phyloP scores from a whole-genome alignment of 2,797 vertebrate species.

The Eleutherodactylus coqui region DNA sequence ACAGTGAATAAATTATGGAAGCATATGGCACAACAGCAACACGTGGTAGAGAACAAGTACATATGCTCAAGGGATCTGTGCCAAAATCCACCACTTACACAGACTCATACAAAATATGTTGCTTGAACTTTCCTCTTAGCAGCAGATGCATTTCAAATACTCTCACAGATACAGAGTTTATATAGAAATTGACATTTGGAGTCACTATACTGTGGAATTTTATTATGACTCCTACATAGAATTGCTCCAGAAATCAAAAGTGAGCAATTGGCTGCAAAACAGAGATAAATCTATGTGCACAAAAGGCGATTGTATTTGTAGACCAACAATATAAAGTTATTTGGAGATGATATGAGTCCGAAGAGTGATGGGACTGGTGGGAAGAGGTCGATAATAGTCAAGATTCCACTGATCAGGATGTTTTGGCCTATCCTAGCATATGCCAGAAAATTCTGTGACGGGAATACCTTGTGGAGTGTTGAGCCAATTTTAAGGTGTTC shows the following conservation, averaged over 20 bases:
- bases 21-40: conserved; percentile 49
- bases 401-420: neutral
- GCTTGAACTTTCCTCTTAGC: conserved; percentile 5
- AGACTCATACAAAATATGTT: conserved; percentile 48
- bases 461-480: too few relatives aligned
- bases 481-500: too few relatives aligned
- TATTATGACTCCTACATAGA: neutral
- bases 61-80: conserved; percentile 49
- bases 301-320: neutral
- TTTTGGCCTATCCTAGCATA: too few relatives aligned
- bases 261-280: neutral
- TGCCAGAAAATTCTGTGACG: too few relatives aligned
- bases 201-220: neutral
- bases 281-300: too few relatives aligned
- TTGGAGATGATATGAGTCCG: too few relatives aligned
- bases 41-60: conserved; percentile 54
- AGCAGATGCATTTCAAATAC: neutral
- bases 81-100: conserved; percentile 40
- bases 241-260: neutral
- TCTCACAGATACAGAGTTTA: neutral
- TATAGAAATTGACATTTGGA: neutral
- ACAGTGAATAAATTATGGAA: conserved; percentile 51
- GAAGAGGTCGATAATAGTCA: too few relatives aligned
- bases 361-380: too few relatives aligned
- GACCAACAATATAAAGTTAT: too few relatives aligned